Base-by-base conservation (phyloP, 2,797 vertebrate species). In the Chromobotia macracanthus region DNA sequence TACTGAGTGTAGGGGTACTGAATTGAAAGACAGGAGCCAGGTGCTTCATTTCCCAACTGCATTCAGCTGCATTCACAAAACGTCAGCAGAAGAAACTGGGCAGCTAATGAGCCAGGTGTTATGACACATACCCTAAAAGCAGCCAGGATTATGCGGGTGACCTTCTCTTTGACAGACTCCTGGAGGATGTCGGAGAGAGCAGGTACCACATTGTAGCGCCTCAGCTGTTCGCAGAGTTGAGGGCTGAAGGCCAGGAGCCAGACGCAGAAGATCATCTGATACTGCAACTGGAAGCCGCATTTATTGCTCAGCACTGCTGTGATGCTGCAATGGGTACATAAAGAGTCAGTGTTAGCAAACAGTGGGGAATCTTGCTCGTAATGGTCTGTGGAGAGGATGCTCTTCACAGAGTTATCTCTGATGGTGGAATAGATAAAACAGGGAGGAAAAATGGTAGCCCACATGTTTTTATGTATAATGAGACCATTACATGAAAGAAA, bases 281-380 rank as follows among this genome's bases (percentile, higher is more conserved):
- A 99, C 84, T 99, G 98, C 28, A 99, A 97, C 90, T 99, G 97
- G 91, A 99, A 99, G 82, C 98, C 98, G n/a, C 98, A 99, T 90
- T 99, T 99, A 93, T 97, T 99, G 92, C 95, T 98, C 88, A 99
- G 92, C 83, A 99, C 97, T 0, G 96, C 95, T 81, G 98, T 98
- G 87, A 99, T 98, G 89, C 97, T 99, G 87, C 81, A 70, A 68
- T 35, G 63, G 44, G 55, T 25, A 72, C 28, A 69, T 12, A 70
- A 3, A 77, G 15, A 70, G 65, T 50, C 19, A 6, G 38, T 31
- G 77, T 72, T 55, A 72, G 48, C 58, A 55, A n/a, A 64, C 68
- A 44, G 46, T 38, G 28, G 28, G 19, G 11, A 23, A 31, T 60
- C 31, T 50, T 31, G 13, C 16, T 60, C 46, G 21, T 65, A 65